Percentiles rank a stretch among this genome's conserved stretches.
phyloP scores from a whole-genome alignment of 2,113 vertebrate genomes.

The Hassar affinis region DNA sequence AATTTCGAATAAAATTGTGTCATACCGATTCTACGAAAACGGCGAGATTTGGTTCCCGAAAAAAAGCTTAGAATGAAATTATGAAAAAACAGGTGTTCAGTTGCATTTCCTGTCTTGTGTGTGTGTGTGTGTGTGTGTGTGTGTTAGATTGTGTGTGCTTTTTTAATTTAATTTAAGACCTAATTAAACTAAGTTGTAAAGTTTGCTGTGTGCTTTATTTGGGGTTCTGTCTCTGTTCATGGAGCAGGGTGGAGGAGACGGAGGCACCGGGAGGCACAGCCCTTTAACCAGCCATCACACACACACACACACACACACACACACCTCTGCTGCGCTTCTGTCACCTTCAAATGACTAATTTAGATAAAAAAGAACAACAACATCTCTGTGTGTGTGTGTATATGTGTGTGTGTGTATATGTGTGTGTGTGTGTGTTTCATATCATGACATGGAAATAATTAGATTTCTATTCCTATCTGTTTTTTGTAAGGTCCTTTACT shows the following conservation, averaged over 20 bases:
- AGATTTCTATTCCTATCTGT: background rate
- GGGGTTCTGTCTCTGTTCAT: background rate
- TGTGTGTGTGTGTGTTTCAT: slow-evolving; percentile 48
- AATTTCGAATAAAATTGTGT: slow-evolving; percentile 22
- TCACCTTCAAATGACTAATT: slow-evolving; percentile 68
- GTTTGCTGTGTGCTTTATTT: background rate
- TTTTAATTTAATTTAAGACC: background rate
- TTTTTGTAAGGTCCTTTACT: slow-evolving; percentile 15
- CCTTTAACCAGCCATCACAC: slow-evolving; percentile 65
- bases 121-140: slow-evolving; percentile 6
- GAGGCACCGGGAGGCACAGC: slow-evolving; percentile 50
- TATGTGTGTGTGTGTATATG: slow-evolving; percentile 31
- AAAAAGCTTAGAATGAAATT: slow-evolving; percentile 1
- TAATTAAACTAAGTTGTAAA: slow-evolving; percentile 30
- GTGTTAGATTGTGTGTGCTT: background rate
- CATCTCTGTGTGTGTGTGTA: slow-evolving; percentile 39
- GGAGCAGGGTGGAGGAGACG: slow-evolving; percentile 46
- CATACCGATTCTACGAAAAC: background rate
- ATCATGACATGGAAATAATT: slow-evolving; percentile 41
- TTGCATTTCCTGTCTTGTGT: background rate
- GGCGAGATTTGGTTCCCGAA: background rate
- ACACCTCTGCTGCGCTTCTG: slow-evolving; percentile 40
- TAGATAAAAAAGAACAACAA: slow-evolving; percentile 24
- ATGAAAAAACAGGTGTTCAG: background rate
- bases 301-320: too few relatives aligned